Base-by-base conservation (phyloP, 2,888 invertebrate species). In the Rhagonycha lutea region DNA sequence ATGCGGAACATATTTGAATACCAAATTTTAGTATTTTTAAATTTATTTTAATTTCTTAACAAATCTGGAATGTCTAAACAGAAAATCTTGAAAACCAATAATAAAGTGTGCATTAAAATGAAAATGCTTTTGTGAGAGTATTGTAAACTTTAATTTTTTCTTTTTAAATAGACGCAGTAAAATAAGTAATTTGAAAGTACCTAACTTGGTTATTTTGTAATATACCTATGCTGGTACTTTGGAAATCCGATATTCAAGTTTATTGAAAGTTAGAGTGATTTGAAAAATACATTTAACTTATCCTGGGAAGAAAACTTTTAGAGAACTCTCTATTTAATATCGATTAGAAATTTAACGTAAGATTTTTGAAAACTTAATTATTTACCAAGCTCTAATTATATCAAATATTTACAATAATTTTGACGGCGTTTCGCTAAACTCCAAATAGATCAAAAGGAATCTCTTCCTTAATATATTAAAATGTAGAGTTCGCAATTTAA, bases 211-310 rank as follows among this genome's bases (percentile, higher is more conserved):
- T 65, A 67, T 72, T 32, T 47, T 47, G 61, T 61, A 70, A 12
- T 70, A 62, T 61, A 70, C 28, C 32, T 32, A 32, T 24, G 24
- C 63, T 23, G 63, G 63, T 72, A 72, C 32, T 72, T 63, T 18
- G 47, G 28, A n/a, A 60, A 68, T 61, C 67, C 68, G 72, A 67
- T 14, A 68, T 69, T 67, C 73, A 73, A 68, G 26, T 73, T 73
- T 69, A 47, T 14, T 47, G 24, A 69, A 73, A 73, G 69, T 73
- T 73, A 14, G 68, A 73, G 47, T 69, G 68, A 73, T 73, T 73
- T 69, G 68, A 61, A 73, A 62, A 69, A 73, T 69, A 73, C 73
- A 69, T 69, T 73, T 73, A 62, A 73, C 61, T 73, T 68, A 68
- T 69, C 62, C 63, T 68, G 68, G 24, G 14, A 68, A 68, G 10